Evolutionary conservation across 1,140 invertebrate species (phyloP).

Genomic region (Aradophagus sp.): DNA sequence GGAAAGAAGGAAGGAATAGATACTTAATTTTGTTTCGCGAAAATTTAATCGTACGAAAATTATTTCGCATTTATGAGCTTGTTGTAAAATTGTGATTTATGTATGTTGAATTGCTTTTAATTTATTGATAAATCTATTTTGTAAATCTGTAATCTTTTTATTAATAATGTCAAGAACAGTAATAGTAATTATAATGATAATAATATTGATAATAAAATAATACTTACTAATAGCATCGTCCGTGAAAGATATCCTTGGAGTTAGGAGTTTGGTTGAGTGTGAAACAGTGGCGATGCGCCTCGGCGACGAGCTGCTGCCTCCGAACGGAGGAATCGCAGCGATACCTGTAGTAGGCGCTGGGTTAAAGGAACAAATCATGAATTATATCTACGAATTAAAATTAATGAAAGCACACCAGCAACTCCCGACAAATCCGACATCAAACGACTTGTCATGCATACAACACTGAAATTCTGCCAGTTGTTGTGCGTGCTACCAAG

Average conservation of each 20-base stretch:
- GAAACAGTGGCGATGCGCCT: conserved; percentile 62
- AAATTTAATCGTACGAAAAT: no score
- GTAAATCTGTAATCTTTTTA: no score
- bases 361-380: conserved; percentile 56
- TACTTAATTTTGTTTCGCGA: no score
- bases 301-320: conserved; percentile 47
- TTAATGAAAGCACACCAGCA: conserved; percentile 28
- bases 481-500: conserved; percentile 14
- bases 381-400: conserved; percentile 46
- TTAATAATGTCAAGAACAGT: no score
- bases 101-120: no score
- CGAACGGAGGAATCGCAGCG: conserved; percentile 55
- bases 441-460: conserved; percentile 30
- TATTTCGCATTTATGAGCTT: no score
- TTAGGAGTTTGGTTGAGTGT: conserved; percentile 63
- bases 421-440: conserved; percentile 33
- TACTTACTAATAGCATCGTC: conserved; percentile 69
- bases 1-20: no score
- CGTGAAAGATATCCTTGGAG: conserved; percentile 70
- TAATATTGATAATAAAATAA: conserved; percentile 7
- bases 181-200: no score
- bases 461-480: conserved; percentile 25
- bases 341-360: conserved; percentile 61
- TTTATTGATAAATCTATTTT: no score
- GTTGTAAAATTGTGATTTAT: no score